Evolutionary conservation across 2,113 vertebrate species (phyloP).

Genomic region (Pedetes capensis): DNA sequence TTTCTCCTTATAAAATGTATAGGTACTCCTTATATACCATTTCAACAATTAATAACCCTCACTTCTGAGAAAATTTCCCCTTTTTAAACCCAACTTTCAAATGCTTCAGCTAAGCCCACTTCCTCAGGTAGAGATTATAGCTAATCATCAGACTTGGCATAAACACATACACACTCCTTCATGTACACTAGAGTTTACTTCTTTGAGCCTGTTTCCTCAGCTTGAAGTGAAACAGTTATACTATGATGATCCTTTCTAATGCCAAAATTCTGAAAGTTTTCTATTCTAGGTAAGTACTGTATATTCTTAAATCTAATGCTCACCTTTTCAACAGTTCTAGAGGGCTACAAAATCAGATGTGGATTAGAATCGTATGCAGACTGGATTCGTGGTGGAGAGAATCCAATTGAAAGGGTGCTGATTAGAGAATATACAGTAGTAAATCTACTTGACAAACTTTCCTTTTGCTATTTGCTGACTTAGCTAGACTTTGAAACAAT

Average conservation of each 20-base stretch:
- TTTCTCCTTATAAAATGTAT: background rate
- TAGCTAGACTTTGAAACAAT: background rate
- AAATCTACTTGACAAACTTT: background rate
- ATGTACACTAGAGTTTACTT: background rate
- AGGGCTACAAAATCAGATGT: too few species aligned
- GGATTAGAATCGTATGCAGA: too few species aligned
- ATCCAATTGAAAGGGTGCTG: too few species aligned
- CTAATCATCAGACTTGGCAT: background rate
- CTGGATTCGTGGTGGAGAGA: too few species aligned
- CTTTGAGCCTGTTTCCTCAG: background rate
- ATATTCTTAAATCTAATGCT: too few species aligned
- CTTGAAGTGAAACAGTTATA: background rate
- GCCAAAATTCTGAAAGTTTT: constrained; percentile 36
- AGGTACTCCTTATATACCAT: background rate
- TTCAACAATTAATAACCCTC: background rate
- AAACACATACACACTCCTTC: background rate
- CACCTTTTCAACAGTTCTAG: too few species aligned
- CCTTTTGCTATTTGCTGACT: background rate
- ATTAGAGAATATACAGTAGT: too few species aligned
- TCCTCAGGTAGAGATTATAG: background rate
- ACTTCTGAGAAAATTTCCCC: background rate
- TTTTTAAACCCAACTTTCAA: background rate
- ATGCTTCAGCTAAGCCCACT: background rate
- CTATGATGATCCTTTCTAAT: background rate
- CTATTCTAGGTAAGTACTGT: background rate